Conservation (phyloP, 2,797 vertebrate species). For the Peromyscus attwateri region DNA sequence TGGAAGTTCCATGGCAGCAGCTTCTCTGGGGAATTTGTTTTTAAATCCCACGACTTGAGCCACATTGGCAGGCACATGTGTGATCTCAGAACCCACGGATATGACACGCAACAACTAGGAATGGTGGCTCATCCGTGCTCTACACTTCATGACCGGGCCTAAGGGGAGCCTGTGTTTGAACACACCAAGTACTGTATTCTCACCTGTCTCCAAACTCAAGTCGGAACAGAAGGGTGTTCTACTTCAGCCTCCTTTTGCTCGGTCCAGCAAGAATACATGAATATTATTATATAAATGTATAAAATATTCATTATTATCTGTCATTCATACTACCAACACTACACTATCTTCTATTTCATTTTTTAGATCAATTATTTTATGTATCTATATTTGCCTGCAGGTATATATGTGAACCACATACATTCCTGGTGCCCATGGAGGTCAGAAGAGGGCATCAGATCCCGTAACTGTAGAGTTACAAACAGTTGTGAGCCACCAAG, state of each 20-base stretch:
- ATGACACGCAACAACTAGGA: not conserved
- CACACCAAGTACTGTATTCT: constrained; percentile 17
- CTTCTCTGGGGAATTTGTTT: not conserved
- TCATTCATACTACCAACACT: not conserved
- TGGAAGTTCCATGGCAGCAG: not conserved
- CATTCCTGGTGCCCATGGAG: not conserved
- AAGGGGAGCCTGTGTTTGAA: not conserved
- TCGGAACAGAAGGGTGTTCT: not conserved
- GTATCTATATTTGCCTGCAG: not conserved
- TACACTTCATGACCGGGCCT: constrained; percentile 9
- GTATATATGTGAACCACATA: not conserved
- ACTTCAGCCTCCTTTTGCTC: not conserved
- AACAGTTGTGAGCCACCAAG: not conserved
- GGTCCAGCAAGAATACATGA: not conserved
- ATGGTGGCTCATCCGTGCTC: constrained; percentile 40
- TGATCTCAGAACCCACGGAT: not conserved
- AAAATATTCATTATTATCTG: not conserved
- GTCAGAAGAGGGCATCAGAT: not conserved
- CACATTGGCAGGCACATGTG: too few species aligned
- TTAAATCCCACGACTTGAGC: not conserved
- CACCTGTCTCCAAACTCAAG: constrained; percentile 20
- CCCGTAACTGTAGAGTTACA: not conserved
- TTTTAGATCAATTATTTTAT: not conserved
- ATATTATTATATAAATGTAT: not conserved
- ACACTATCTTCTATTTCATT: not conserved